Evolutionary conservation across 1,140 invertebrate species (phyloP), one percentile per base, ranked within the genome.

Genomic region (Sipha flava): DNA sequence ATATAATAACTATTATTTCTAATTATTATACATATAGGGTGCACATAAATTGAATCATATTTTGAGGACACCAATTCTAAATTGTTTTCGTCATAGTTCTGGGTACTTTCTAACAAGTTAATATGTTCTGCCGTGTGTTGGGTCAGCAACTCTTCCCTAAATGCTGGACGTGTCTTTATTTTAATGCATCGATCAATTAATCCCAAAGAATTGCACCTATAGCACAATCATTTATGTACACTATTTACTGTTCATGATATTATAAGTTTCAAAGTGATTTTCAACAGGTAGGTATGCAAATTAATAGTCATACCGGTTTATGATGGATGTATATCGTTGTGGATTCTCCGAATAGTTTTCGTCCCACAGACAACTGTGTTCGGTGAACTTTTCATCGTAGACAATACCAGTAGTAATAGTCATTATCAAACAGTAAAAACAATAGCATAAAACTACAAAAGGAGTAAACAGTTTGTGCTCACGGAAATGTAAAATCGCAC

Each of bases 21-120:
- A n/a, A n/a, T n/a, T n/a, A n/a, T n/a, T 43, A 54, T 34, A 84
- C 88, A 87, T 87, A 95, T 93, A 80, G 93, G 90, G 88, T 96
- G 92, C 85, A 96, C 89, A 85, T 93, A 98, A 83, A 97, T 86
- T 16, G 92, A 90, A 85, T 98, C 95, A 85, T 92, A 97, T 83
- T 90, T 89, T 0, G 92, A 90, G 6, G 93, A 91, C 0, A 93
- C 75, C 54, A 89, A 86, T 86, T 95, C 93, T 80, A 95, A 86
- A 81, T 89, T 87, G 16, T 88, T 87, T 37, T 85, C 68, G 84
- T 92, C 87, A 18, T 85, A 85, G 31, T 87, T 85, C 82, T 91
- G 86, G 0, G 92, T 93, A 9, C 85, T 86, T 85, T 91, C 88
- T 5, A 96, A 85, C 81, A 90, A 85, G 10, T 93, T 88, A 81